A percentile compares a stretch with the other conserved stretches of the same genome.
These are phyloP conservation scores for Papilio helenus DNA, from an alignment of 1,140 invertebrate species.

Conservation along the genomic window DNA sequence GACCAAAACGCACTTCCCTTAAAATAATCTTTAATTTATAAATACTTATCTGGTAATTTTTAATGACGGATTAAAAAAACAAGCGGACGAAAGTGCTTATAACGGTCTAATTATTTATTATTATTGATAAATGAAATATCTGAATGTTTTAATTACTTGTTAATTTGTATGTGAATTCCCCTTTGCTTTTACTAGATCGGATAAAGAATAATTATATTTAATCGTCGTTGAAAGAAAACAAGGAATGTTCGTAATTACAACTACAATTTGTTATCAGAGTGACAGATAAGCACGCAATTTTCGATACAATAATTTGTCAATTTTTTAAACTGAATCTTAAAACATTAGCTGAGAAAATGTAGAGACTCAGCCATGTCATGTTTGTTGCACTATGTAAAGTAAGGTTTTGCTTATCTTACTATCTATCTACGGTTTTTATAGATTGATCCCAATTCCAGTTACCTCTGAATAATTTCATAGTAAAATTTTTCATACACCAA, in stretches of 20 bases:
- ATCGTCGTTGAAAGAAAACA: conserved; percentile 27
- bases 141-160: not conserved
- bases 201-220: conserved; percentile 34
- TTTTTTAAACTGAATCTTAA: not conserved
- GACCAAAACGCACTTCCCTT: not conserved
- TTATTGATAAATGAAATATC: not conserved
- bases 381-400: not conserved
- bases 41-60: not conserved
- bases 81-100: not conserved
- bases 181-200: conserved; percentile 27
- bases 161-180: conserved; percentile 19
- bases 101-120: conserved; percentile 8
- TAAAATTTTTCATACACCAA: not conserved
- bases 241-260: conserved; percentile 22
- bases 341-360: not conserved
- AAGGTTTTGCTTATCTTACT: too few relatives aligned
- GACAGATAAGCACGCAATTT: conserved; percentile 20
- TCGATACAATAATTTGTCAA: not conserved
- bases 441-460: too few relatives aligned
- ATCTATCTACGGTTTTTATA: not conserved
- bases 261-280: conserved; percentile 30
- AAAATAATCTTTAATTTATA: not conserved
- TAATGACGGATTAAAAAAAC: not conserved
- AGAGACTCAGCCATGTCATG: not conserved
- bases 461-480: too few relatives aligned